Conservation (phyloP, 2,888 invertebrate species). For the Drosophila antonietae region DNA sequence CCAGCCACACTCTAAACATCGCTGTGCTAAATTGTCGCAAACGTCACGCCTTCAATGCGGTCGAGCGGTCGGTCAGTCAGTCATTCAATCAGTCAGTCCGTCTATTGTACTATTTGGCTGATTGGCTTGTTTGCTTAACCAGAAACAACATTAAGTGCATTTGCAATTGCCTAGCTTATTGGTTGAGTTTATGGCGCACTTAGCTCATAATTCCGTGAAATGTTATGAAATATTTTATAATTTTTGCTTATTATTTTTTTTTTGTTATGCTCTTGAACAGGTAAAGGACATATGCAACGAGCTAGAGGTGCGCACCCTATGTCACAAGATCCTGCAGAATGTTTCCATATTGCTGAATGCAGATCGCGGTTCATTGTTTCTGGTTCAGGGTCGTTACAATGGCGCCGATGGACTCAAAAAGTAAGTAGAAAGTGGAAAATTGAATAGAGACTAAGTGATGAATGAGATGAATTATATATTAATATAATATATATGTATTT, state of each 20-base stretch:
- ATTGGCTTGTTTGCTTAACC: constrained; percentile 45
- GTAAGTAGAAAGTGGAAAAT: constrained; percentile 71
- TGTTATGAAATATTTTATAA: constrained; percentile 3
- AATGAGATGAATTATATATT: background rate
- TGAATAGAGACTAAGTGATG: too few relatives aligned
- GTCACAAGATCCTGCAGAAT: constrained; percentile 98
- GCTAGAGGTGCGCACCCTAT: constrained; percentile 95
- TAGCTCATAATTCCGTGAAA: constrained; percentile 17
- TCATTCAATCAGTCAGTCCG: constrained; percentile 14
- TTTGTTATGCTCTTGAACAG: constrained; percentile 72
- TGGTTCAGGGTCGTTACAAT: constrained; percentile 90
- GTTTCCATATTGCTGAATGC: constrained; percentile 96
- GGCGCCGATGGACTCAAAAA: constrained; percentile 84
- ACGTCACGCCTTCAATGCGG: constrained; percentile 30
- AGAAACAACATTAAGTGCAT: constrained; percentile 28
- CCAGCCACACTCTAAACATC: constrained; percentile 13
- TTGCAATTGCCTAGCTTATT: constrained; percentile 31
- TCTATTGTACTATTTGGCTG: constrained; percentile 26
- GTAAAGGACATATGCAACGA: constrained; percentile 98
- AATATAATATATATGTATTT: too few relatives aligned
- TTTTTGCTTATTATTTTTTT: background rate
- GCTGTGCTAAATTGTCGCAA: constrained; percentile 28
- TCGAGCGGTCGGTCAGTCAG: constrained; percentile 4
- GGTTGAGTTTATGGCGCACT: constrained; percentile 16
- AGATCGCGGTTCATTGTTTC: constrained; percentile 96